A percentile compares a stretch with the other conserved stretches of the same genome.
phyloP scores from a whole-genome alignment of 2,113 vertebrate species.

The Aptenodytes patagonicus region DNA sequence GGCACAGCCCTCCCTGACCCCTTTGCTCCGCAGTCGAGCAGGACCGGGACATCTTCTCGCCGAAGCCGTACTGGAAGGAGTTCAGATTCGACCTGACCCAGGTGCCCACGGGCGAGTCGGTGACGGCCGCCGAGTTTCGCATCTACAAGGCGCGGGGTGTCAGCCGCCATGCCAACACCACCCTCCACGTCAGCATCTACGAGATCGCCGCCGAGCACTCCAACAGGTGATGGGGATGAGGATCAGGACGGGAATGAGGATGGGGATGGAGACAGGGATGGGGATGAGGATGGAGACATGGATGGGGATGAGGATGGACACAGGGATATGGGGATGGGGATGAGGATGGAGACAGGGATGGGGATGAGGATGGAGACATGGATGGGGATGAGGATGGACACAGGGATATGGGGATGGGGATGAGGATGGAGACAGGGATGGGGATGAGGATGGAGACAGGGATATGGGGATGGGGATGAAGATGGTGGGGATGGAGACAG shows the following conservation, averaged over 20 bases:
- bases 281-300: too few relatives aligned
- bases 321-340: neutral
- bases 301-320: too few relatives aligned
- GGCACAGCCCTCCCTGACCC: neutral
- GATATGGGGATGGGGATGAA: neutral
- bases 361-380: neutral
- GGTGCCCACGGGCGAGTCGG: constrained; percentile 85
- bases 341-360: neutral
- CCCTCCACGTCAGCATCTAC: constrained; percentile 88
- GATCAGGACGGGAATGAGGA: neutral
- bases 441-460: fast-evolving
- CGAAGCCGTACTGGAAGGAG: constrained; percentile 94
- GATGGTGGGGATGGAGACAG: neutral
- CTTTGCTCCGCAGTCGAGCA: constrained; percentile 82
- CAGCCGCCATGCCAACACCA: constrained; percentile 76
- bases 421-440: fast-evolving
- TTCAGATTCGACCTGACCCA: constrained; percentile 92
- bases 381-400: neutral
- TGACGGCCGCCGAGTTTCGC: constrained; percentile 90
- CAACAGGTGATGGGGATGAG: constrained; percentile 74
- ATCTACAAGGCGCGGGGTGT: constrained; percentile 88
- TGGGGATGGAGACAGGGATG: too few relatives aligned
- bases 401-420: neutral
- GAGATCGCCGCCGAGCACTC: constrained; percentile 81
- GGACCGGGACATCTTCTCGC: constrained; percentile 81